Percentiles rank a stretch among this genome's conserved stretches.
These are phyloP conservation scores for Melangyna quadrimaculata DNA, from an alignment of 2,888 invertebrate species.

Conservation along the genomic window DNA sequence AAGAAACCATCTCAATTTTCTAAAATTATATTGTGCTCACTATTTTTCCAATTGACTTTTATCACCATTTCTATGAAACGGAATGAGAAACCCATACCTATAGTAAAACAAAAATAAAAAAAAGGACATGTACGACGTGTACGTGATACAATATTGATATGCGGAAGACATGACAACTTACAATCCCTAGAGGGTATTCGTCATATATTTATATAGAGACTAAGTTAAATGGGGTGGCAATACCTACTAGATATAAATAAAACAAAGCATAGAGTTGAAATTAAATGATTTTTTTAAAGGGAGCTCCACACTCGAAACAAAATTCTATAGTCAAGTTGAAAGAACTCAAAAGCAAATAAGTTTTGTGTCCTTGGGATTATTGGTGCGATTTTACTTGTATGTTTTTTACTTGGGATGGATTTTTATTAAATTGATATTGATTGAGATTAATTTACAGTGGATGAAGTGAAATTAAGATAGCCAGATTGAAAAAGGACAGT, in stretches of 20 bases:
- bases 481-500: background rate
- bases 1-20: background rate
- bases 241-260: background rate
- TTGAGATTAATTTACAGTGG: background rate
- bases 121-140: background rate
- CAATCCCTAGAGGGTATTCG: conserved; percentile 18
- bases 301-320: no score
- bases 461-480: background rate
- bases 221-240: background rate
- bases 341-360: background rate
- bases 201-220: background rate
- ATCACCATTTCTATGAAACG: background rate
- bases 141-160: conserved; percentile 50
- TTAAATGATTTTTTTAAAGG: conserved; percentile 23
- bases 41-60: conserved; percentile 24
- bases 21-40: background rate
- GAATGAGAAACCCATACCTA: background rate
- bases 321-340: background rate
- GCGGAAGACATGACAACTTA: conserved; percentile 29
- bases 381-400: background rate
- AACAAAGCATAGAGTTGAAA: conserved; percentile 5
- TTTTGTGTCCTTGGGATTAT: background rate
- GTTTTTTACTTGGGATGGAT: background rate
- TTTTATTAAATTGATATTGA: background rate
- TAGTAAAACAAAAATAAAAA: background rate